Conservation (phyloP, 2,888 invertebrate genomes). For the Neoscelio sp. region DNA sequence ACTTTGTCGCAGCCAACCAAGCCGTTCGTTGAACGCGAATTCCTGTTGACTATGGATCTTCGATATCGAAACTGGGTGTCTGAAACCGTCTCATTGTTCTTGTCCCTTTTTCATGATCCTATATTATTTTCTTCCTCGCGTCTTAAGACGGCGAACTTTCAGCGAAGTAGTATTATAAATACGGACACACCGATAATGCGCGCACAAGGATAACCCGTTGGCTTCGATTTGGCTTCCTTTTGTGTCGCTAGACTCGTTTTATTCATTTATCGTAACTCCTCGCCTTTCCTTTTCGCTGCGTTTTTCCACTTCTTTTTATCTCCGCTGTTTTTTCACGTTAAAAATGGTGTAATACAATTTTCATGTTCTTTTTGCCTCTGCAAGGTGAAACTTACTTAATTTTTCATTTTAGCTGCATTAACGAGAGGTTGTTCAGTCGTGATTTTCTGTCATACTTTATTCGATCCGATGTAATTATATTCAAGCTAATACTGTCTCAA, state of each 20-base stretch:
- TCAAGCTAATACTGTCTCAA: constrained; percentile 47
- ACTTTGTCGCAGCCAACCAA: constrained; percentile 10
- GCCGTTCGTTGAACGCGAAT: constrained; percentile 35
- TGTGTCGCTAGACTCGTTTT: not conserved
- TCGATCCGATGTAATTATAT: constrained; percentile 27
- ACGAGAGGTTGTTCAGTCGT: constrained; percentile 11
- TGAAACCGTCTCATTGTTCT: constrained; percentile 20
- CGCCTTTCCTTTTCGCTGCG: not conserved
- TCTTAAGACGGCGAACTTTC: constrained; percentile 2
- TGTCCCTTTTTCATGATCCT: constrained; percentile 3
- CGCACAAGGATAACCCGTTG: constrained; percentile 6
- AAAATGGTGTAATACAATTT: no score
- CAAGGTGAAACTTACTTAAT: no score
- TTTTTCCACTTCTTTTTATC: not conserved
- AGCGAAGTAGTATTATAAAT: not conserved
- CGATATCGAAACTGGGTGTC: constrained; percentile 47
- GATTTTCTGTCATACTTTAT: constrained; percentile 26
- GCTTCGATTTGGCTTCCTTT: constrained; percentile 11
- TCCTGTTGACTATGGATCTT: constrained; percentile 52
- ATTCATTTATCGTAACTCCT: constrained; percentile 8
- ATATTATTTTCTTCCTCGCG: constrained; percentile 13
- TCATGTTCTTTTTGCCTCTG: no score
- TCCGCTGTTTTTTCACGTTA: no score
- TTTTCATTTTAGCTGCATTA: not conserved
- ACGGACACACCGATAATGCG: not conserved